Evolutionary conservation across 2,888 invertebrate species (phyloP).

Genomic region (Lymantria dispar): DNA sequence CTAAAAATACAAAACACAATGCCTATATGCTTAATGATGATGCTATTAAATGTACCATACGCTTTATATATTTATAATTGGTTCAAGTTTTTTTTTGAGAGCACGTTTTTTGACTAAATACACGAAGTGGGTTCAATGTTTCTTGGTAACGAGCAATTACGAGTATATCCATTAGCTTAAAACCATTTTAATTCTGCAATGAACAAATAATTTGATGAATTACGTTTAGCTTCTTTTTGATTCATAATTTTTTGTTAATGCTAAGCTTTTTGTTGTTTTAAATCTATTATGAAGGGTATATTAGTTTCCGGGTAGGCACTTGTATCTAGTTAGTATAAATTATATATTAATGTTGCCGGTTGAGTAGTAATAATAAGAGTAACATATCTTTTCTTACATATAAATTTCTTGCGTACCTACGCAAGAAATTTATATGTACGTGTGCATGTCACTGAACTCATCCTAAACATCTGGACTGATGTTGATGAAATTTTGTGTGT

Average conservation of each 20-base stretch:
- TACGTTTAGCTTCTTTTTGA: neutral
- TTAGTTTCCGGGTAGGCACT: too few relatives aligned
- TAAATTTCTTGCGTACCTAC: too few relatives aligned
- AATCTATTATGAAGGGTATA: too few relatives aligned
- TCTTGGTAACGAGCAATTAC: slow-evolving; percentile 26
- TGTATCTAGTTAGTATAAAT: too few relatives aligned
- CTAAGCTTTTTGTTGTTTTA: too few relatives aligned
- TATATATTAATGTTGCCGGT: too few relatives aligned
- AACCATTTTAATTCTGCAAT: slow-evolving; percentile 17
- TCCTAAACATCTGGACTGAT: too few relatives aligned
- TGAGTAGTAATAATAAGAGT: too few relatives aligned
- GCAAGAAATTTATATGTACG: too few relatives aligned
- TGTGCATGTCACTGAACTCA: too few relatives aligned
- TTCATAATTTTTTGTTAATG: neutral
- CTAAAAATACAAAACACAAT: slow-evolving; percentile 15
- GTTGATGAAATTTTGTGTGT: too few relatives aligned
- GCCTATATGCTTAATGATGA: slow-evolving; percentile 17
- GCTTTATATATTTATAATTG: slow-evolving; percentile 18
- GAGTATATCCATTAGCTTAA: slow-evolving; percentile 9
- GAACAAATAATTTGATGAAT: slow-evolving; percentile 4
- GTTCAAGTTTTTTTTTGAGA: slow-evolving; percentile 4
- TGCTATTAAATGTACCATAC: slow-evolving; percentile 16
- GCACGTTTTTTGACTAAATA: slow-evolving; percentile 17
- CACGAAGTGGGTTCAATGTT: slow-evolving; percentile 26
- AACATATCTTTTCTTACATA: too few relatives aligned